Evolutionary conservation across 30 jellyfish, hydroid and myxozoan genomes (phyloP), one percentile per base, ranked within the genome.

Genomic region (Haliclystus octoradiatus): DNA sequence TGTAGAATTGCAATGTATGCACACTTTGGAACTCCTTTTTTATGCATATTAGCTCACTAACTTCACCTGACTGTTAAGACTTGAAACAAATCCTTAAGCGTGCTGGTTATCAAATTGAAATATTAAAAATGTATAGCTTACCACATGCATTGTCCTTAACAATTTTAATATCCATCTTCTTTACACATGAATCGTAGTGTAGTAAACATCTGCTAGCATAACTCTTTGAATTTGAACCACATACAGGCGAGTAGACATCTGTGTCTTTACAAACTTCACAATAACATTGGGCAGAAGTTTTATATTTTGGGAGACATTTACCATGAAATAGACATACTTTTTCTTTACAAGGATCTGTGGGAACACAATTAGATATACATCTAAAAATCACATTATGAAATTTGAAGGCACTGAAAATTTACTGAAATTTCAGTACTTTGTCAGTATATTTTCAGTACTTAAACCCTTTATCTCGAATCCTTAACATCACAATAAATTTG

Each of bases 211-310:
- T 81, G 33, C 85, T 66, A 1, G 95, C 90, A 61, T 89, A 89
- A 3, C 85, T 75, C 23, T 51, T 34, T 2, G 87, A 94, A 81
- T 89, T 84, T 40, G 84, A 49, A 25, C 93, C 98, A 77, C 98
- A 89, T 0, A 89, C 83, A 9, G 95, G 95, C 62, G 68, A 26
- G 71, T 75, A 81, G 19, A 5, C 57, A 5, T 5, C 57, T 5
- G 1, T 23, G 1, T 51, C 79, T 0, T 50, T 40, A 50, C 98
- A 89, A 28, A 34, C n/a, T 50, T 80, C 83, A 61, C 98, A 89
- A 27, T 68, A 49, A 40, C 96, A 86, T 53, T 86, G 79, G 27
- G 91, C 74, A 23, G 73, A 35, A 0, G 71, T 34, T 34, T 86
- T 81, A n/a, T 73, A 60, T 9, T 57, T 63, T 3, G 65, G 61